Evolutionary conservation across 2,113 vertebrate genomes (phyloP).

Genomic region (Egretta garzetta): DNA sequence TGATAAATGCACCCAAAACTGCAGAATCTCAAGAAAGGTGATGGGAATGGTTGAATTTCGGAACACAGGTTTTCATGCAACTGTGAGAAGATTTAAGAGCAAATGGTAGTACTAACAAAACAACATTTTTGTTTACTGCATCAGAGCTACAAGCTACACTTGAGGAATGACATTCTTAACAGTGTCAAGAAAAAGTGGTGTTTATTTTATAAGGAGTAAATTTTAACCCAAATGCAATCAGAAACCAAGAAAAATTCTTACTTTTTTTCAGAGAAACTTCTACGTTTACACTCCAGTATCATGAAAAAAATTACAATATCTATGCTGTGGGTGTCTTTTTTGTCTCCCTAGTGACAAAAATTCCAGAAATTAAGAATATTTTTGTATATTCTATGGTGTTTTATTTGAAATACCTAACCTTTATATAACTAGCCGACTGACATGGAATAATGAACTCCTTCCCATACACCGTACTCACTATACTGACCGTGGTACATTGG

Average conservation of each 20-base stretch:
- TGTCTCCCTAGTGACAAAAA: neutral
- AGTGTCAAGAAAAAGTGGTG: slow-evolving; percentile 15
- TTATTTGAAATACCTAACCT: neutral
- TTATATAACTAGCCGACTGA: neutral
- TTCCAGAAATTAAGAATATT: neutral
- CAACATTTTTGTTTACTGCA: slow-evolving; percentile 64
- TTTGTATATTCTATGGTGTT: neutral
- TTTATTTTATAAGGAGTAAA: slow-evolving; percentile 33
- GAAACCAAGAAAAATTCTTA: neutral
- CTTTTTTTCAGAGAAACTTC: neutral
- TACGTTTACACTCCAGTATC: neutral
- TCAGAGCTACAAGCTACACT: slow-evolving; percentile 34
- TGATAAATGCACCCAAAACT: neutral
- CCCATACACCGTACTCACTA: accelerated
- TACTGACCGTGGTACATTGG: accelerated
- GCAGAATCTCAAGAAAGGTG: neutral
- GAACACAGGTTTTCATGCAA: slow-evolving; percentile 31
- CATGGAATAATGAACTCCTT: neutral
- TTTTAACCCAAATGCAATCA: slow-evolving; percentile 1
- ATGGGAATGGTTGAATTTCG: neutral
- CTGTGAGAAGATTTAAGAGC: slow-evolving; percentile 19
- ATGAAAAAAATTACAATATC: neutral
- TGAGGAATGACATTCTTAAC: slow-evolving; percentile 35
- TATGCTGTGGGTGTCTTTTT: neutral
- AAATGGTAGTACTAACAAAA: slow-evolving; percentile 47